Base-by-base conservation (phyloP, 2,797 vertebrate species). In the Molothrus ater region DNA sequence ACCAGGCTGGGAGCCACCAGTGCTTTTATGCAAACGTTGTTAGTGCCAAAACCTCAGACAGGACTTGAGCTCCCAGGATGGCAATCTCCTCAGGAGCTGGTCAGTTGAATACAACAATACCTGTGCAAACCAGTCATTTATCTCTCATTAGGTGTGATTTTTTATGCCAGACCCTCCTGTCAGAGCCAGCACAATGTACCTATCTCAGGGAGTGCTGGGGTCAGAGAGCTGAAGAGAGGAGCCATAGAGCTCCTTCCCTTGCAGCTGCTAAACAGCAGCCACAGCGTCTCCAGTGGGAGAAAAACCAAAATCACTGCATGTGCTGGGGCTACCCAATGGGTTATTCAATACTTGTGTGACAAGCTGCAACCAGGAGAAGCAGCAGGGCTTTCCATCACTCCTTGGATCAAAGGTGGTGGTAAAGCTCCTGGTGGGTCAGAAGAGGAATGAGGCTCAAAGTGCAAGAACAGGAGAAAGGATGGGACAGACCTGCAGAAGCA, bases 151-250 rank as follows among this genome's bases (percentile, higher is more conserved):
- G 31, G 34, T 40, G 57, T 45, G 40, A 56, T 57, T 63, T 86
- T 90, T 88, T 36, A 26, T 45, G 69, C 19, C 69, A 80, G 45
- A 31, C 15, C 60, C n/a, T 63, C 13, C 32, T 11, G 4, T 28
- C 24, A 72, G 72, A 47, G 20, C 31, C 54, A 65, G 13, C 12
- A 45, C 40, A 31, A n/a, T 0, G 3, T 13, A 7, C 3, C 1
- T 12, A 3, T 28, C n/a, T 61, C 7, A 31, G 38, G 34, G 9
- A 8, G 5, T 10, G 19, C 19, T 36, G 10, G 16, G 8, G 7
- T 21, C 38, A 54, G 34, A 43, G 25, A 20, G 34, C 34, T 26
- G 47, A 59, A 50, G 40, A 32, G 64, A 76, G 45, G 80, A 84
- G 73, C 32, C 4, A 2, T 15, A 26, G 56, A 50, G 51, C 15